A percentile compares a stretch with the other conserved stretches of the same genome.
Evolutionary conservation across 2,888 invertebrate species (phyloP).

Genomic region (Eledona agricola): DNA sequence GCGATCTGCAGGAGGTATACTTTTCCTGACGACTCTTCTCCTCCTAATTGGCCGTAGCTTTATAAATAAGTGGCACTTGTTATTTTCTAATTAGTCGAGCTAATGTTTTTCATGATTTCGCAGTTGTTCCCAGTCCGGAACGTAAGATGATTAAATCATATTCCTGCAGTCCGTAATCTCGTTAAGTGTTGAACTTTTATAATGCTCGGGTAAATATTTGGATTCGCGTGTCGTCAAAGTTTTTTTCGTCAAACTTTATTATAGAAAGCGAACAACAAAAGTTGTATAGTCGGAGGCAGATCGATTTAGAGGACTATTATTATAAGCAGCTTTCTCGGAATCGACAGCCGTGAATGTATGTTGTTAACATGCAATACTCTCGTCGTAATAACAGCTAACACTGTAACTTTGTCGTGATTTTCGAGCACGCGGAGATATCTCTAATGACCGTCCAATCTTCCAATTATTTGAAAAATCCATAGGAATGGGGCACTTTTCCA

Average conservation of each 20-base stretch:
- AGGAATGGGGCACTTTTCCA: slow-evolving; percentile 4
- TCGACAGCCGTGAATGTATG: slow-evolving; percentile 48
- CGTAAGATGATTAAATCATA: slow-evolving; percentile 9
- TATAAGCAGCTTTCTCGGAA: slow-evolving; percentile 49
- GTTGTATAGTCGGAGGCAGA: slow-evolving; percentile 23
- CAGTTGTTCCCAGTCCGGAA: background rate
- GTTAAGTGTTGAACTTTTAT: slow-evolving; percentile 26
- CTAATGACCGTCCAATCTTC: slow-evolving; percentile 15
- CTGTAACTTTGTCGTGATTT: slow-evolving; percentile 24
- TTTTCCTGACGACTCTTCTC: too few relatives aligned
- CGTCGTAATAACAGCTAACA: slow-evolving; percentile 49
- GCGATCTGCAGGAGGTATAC: too few relatives aligned
- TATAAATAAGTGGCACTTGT: too few relatives aligned
- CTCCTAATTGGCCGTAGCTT: too few relatives aligned
- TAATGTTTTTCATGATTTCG: too few relatives aligned
- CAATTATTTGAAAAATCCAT: slow-evolving; percentile 2
- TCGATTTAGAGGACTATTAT: slow-evolving; percentile 36
- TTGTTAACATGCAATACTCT: slow-evolving; percentile 50
- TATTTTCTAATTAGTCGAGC: too few relatives aligned
- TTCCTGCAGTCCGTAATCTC: slow-evolving; percentile 6
- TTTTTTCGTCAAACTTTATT: slow-evolving; percentile 31
- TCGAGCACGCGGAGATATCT: slow-evolving; percentile 5
- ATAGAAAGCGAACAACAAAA: slow-evolving; percentile 32
- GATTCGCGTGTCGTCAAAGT: slow-evolving; percentile 32
- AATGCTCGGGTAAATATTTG: slow-evolving; percentile 13